Conservation (phyloP, 2,797 vertebrate species). For the Rhinatrema bivittatum region DNA sequence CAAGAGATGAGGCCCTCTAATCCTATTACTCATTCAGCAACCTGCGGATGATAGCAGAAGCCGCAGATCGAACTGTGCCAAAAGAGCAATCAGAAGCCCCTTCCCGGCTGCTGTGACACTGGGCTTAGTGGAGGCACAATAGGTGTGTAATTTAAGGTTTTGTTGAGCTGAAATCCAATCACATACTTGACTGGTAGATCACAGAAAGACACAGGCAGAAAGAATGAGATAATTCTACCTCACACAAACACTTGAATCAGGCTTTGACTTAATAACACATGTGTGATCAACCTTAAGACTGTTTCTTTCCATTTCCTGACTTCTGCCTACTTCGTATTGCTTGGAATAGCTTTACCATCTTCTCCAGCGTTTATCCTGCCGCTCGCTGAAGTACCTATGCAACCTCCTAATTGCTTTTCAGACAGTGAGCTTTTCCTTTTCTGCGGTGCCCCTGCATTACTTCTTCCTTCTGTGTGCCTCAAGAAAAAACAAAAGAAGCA, state of each 20-base stretch:
- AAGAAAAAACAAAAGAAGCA: too few species aligned
- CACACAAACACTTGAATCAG: conserved; percentile 70
- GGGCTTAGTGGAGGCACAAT: conserved; percentile 89
- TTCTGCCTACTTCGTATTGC: too few species aligned
- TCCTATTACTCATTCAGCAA: conserved; percentile 90
- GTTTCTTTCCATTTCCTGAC: conserved; percentile 20
- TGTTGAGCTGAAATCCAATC: conserved; percentile 98
- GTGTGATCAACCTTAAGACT: conserved; percentile 52
- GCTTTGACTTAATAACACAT: conserved; percentile 59
- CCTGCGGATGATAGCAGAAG: conserved; percentile 67
- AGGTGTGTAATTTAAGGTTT: conserved; percentile 99
- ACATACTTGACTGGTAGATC: conserved; percentile 97
- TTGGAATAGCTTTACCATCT: too few species aligned
- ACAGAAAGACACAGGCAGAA: conserved; percentile 83
- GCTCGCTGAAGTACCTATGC: too few species aligned
- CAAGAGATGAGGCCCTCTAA: conserved; percentile 75
- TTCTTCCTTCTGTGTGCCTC: too few species aligned
- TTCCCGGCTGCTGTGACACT: conserved; percentile 77
- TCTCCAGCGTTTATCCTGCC: too few species aligned
- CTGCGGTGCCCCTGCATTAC: too few species aligned
- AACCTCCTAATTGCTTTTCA: too few species aligned
- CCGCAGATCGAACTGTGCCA: conserved; percentile 68
- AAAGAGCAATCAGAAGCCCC: conserved; percentile 68
- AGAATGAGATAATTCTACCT: conserved; percentile 73
- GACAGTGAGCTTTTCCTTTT: too few species aligned